Base-by-base conservation (phyloP, 2,797 vertebrate genomes). In the Podarcis siculus region DNA sequence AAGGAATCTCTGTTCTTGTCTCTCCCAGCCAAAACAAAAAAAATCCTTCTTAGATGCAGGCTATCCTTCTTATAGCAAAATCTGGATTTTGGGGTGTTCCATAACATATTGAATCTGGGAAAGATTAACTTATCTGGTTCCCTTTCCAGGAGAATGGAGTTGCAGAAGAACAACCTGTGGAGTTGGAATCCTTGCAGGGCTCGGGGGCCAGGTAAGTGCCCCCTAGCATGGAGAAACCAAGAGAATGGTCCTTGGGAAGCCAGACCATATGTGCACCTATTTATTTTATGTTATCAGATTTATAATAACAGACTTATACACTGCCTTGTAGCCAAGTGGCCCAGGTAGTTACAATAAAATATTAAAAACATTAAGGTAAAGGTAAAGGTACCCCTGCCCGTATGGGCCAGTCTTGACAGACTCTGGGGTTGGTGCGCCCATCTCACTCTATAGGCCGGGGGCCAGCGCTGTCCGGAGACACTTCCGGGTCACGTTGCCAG, bases 141-240 rank as follows among this genome's bases (percentile, higher is more conserved):
- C 9, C 21, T 82, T 75, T 23, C 23, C 79, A 90, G 87, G 84
- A 89, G 67, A 67, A 77, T 67, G 72, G 77, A 1, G 25, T 55
- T 64, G 78, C 35, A 32, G 10, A 35, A 39, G 69, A 86, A 2
- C 69, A 8, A 17, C 85, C 66, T 9, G 27, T 82, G 64, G 87
- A 89, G 71, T 2, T 72, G 17, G 82, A 87, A 8, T 73, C 39
- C 37, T 9, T 85, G 58, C 91, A 89, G 37, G 85, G 82, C 2
- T 27, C 80, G 1, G 66, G 79, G 5, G 78, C 85, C n/a, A 79
- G 78, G 91, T 90, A 81, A 89, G 88, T 15, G 2, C 9, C n/a
- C 49, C 7, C 4, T 5, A 23, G 15, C 0, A 0, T 30, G 64
- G 30, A 49, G 39, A 64, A 79, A 19, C 17, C 25, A 78, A 77